phyloP scores from a whole-genome alignment of 2,797 vertebrate genomes.

The Diglossa cyanea region DNA sequence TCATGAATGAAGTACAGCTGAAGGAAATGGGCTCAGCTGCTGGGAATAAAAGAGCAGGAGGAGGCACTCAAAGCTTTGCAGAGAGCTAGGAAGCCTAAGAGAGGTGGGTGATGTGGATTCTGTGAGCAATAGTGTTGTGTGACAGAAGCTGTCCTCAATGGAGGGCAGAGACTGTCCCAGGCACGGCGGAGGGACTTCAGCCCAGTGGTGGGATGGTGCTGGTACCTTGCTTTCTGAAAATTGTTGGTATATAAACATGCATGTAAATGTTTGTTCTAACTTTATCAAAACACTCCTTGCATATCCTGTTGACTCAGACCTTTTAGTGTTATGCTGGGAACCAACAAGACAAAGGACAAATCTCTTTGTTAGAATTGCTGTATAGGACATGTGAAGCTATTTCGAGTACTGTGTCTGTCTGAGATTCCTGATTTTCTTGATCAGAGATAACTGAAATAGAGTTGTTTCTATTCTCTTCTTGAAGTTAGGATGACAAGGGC shows the following conservation, averaged over 20 bases:
- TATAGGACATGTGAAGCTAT: background rate
- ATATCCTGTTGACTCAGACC: accelerated
- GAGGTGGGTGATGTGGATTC: background rate
- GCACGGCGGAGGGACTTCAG: background rate
- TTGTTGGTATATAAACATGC: background rate
- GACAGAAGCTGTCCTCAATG: background rate
- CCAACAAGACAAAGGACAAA: accelerated
- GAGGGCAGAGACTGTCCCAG: background rate
- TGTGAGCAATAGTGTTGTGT: accelerated
- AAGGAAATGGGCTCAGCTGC: background rate
- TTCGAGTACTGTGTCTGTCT: background rate
- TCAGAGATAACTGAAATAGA: background rate
- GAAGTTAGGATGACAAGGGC: background rate
- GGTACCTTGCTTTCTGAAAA: background rate
- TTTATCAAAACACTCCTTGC: background rate
- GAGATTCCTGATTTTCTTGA: background rate
- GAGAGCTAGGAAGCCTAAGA: background rate
- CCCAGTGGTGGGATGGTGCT: accelerated
- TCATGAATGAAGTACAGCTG: background rate
- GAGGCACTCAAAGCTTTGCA: background rate
- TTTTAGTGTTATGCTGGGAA: background rate
- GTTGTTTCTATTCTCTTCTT: background rate
- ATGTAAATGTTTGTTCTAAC: background rate
- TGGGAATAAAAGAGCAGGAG: background rate
- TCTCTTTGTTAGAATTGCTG: background rate